Conservation (phyloP, 2,113 vertebrate genomes). For the Toxostoma redivivum region DNA sequence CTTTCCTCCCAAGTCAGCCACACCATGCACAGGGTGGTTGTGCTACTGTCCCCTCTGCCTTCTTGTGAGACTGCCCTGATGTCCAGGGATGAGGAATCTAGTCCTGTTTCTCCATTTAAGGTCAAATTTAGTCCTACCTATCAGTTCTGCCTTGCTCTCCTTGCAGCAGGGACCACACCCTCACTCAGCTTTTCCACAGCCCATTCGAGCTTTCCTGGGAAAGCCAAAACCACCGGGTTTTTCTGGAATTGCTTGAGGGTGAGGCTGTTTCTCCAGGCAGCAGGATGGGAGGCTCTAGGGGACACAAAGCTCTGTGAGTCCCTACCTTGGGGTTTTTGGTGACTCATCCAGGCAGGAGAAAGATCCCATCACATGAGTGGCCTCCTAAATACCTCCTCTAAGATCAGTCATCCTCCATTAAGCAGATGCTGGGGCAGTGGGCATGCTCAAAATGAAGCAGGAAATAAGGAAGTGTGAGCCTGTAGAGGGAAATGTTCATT, state of each 20-base stretch:
- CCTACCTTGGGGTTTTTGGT: neutral
- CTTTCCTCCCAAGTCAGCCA: neutral
- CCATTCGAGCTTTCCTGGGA: neutral
- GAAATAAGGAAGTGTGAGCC: neutral
- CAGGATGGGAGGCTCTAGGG: neutral
- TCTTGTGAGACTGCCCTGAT: neutral
- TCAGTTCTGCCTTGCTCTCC: neutral
- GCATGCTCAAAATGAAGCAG: neutral
- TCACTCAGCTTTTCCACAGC: neutral
- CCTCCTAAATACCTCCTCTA: neutral
- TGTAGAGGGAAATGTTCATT: neutral
- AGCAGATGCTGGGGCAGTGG: neutral
- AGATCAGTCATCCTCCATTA: neutral
- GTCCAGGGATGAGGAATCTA: neutral
- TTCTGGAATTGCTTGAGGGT: neutral
- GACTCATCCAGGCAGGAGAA: neutral
- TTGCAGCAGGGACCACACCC: neutral
- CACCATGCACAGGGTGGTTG: neutral
- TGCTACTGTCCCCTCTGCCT: neutral
- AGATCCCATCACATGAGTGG: neutral
- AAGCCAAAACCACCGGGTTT: accelerated
- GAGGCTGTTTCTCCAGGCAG: neutral
- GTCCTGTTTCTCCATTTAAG: neutral
- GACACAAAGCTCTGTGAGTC: neutral
- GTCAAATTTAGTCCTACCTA: neutral